Evolutionary conservation across 2,113 vertebrate species (phyloP).

Genomic region (Jacana jacana): DNA sequence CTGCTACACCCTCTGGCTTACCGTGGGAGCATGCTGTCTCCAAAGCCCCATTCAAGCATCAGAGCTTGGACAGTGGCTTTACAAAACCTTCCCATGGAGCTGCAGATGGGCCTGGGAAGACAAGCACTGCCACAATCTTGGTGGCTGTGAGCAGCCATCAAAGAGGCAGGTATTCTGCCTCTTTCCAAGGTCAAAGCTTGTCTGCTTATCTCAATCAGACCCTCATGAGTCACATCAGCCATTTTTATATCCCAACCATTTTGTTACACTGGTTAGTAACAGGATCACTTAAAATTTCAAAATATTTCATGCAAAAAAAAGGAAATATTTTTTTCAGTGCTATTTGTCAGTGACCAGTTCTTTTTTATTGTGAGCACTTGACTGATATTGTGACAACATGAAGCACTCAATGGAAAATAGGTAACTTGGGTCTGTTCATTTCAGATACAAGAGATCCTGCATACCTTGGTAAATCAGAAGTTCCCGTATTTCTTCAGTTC

Average conservation of each 20-base stretch:
- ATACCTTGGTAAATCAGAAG: neutral
- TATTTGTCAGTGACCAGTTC: neutral
- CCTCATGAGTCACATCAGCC: neutral
- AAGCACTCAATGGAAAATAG: neutral
- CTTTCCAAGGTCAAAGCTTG: neutral
- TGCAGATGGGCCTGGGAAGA: neutral
- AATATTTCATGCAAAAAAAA: neutral
- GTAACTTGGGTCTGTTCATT: neutral
- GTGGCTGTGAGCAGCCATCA: neutral
- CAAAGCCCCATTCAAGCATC: neutral
- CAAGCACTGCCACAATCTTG: neutral
- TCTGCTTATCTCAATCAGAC: neutral
- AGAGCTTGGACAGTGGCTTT: neutral
- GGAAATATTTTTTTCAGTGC: neutral
- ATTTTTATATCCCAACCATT: neutral
- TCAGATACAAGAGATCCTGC: neutral
- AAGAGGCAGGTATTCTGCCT: neutral
- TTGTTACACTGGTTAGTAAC: neutral
- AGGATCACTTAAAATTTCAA: neutral
- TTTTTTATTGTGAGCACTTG: neutral
- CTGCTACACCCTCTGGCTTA: neutral
- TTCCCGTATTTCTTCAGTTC: neutral
- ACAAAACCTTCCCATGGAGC: rapidly evolving
- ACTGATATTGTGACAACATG: neutral
- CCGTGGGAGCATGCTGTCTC: rapidly evolving